Evolutionary conservation across 1,140 invertebrate genomes (phyloP), one percentile per base, ranked within the genome.

Genomic region (Pseudomyrmex dendroicus): DNA sequence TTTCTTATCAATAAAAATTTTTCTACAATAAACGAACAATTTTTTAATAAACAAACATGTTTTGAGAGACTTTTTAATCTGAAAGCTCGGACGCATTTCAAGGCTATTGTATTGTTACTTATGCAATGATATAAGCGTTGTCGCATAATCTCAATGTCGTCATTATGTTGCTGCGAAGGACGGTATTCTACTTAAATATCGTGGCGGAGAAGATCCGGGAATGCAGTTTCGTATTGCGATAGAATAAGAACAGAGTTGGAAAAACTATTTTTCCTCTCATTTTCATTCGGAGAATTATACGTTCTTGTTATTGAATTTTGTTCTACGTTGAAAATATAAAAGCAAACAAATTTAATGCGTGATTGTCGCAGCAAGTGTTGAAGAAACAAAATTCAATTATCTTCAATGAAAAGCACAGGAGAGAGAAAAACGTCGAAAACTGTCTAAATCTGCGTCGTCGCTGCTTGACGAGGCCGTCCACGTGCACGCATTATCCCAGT

Each of bases 121-220:
- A 59, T 70, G 44, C 20, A 70, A 70, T 70, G 76, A 80, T 72
- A 70, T 70, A 80, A 80, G 8, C 44, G 76, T 44, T 46, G 54
- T 35, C 35, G 66, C 56, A 80, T 80, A 80, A 80, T 80, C 76
- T 59, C 76, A 70, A 80, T 72, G 76, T 80, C 66, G 56, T n/a
- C 56, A 78, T 78, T 78, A 70, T 4, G 63, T 57, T 70, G 57
- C 54, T 35, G 76, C 10, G 76, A 59, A 78, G 64, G 20, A 68
- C 20, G 1, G 12, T 20, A 46, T 70, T 70, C 44, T 61, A 80
- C 7, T 70, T 80, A 72, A 80, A 61, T 70, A 59, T 46, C 35
- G 25, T 20, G n/a, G 20, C 25, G 15, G 12, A 59, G 44, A 50
- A 50, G 66, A 59, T 50, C 56, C 44, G 15, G 15, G n/a, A 46